Evolutionary conservation across 2,113 vertebrate genomes (phyloP), one percentile per base, ranked within the genome.

Genomic region (Emberiza fucata): DNA sequence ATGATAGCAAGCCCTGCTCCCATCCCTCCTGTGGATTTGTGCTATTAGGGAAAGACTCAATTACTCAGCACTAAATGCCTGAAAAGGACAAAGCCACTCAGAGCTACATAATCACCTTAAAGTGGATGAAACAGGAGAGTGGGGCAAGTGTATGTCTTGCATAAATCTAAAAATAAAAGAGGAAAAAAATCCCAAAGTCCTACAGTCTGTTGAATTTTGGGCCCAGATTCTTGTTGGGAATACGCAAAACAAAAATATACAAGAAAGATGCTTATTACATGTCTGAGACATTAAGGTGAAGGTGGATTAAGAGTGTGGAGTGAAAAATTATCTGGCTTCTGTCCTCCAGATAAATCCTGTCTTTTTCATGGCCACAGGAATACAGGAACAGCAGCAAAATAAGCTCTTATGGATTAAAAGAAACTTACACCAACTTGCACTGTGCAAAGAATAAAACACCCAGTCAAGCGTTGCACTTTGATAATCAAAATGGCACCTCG

Each of bases 21-120:
- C 69, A 57, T 31, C 77, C 35, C 86, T 75, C 73, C 56, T 0
- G 7, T 31, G 86, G 51, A 71, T 84, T 84, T 64, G 69, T 60
- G 78, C 48, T 37, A 0, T 19, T 5, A 44, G 57, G 65, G 69
- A 3, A 66, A 71, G 86, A 84, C 61, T 91, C 86, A 64, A 57
- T 81, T 69, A 83, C 86, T 93, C 72, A 66, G 86, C 77, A 86
- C 37, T 60, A 81, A 88, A 33, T 53, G 89, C 81, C 82, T 60
- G 72, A 28, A 93, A 86, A 92, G 91, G 35, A 87, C 61, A 87
- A 87, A 95, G 83, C 40, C 81, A 45, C n/a, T 40, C 56, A n/a
- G 71, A 95, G 76, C 66, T 47, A 23, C 9, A 33, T 13, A 72
- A 75, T 68, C 61, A 71, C 3, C 5, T 81, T 73, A 18, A 86